Conservation (phyloP, 2,888 invertebrate species). For the Neocrepidodera transversa region DNA sequence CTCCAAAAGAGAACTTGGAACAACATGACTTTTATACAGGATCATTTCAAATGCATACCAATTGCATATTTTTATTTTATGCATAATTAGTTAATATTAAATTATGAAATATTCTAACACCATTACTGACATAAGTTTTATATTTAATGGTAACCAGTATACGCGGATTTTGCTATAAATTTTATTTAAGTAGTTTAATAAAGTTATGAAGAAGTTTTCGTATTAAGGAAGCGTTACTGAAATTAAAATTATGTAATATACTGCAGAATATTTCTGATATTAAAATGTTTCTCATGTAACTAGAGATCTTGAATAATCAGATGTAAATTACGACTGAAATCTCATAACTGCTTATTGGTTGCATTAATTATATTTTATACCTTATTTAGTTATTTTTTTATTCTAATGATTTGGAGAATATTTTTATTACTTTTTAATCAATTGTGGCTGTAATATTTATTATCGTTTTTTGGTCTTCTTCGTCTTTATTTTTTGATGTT, state of each 20-base stretch:
- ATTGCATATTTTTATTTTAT: neutral
- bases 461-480: too few relatives aligned
- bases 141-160: conserved; percentile 23
- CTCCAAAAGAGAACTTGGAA: neutral
- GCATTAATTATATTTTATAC: too few relatives aligned
- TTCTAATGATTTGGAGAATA: too few relatives aligned
- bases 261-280: neutral
- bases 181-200: conserved; percentile 16
- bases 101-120: conserved; percentile 14
- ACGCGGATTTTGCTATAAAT: conserved; percentile 20
- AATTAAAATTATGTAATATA: conserved; percentile 14
- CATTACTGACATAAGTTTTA: conserved; percentile 25
- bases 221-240: conserved; percentile 5
- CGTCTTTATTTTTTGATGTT: too few relatives aligned
- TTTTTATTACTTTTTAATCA: too few relatives aligned
- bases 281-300: neutral
- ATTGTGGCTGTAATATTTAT: too few relatives aligned
- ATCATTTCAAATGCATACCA: neutral
- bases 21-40: neutral
- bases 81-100: neutral
- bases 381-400: too few relatives aligned
- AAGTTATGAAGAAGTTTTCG: conserved; percentile 19
- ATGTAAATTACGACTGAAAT: too few relatives aligned
- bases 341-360: too few relatives aligned
- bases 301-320: neutral